Conservation (phyloP, 35 echinoderm and acorn worm species). For the Holothuria glaberrima region DNA sequence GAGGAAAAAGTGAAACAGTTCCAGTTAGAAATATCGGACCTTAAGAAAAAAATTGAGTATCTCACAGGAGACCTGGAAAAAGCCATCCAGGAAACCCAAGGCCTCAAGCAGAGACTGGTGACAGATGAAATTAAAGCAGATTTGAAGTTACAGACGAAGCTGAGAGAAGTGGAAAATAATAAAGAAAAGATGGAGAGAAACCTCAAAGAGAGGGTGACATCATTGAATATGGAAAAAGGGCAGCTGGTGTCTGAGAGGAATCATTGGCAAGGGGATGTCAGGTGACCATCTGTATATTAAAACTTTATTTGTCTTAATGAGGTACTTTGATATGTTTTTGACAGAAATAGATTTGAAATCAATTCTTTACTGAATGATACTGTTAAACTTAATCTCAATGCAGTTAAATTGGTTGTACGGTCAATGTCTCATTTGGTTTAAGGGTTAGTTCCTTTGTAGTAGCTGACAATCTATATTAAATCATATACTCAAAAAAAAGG, state of each 20-base stretch:
- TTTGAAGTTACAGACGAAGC: neutral
- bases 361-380: too few species aligned
- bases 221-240: neutral
- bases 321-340: too few species aligned
- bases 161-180: neutral
- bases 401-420: too few species aligned
- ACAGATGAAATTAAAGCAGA: conserved; percentile 19
- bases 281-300: neutral
- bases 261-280: neutral
- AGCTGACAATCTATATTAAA: too few species aligned
- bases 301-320: too few species aligned
- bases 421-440: neutral
- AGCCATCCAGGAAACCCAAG: neutral
- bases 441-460: neutral
- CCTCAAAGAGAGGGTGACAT: neutral
- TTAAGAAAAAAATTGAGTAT: neutral
- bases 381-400: too few species aligned
- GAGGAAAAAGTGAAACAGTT: neutral
- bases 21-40: neutral
- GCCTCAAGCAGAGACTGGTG: conserved; percentile 6
- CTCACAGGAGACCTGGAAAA: conserved; percentile 22
- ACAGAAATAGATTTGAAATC: too few species aligned
- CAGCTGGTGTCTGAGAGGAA: neutral
- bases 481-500: too few species aligned
- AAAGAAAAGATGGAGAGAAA: neutral